A percentile compares a stretch with the other conserved stretches of the same genome.
These are phyloP conservation scores for Spilosoma lubricipeda DNA, from an alignment of 2,888 invertebrate species.

Conservation along the genomic window DNA sequence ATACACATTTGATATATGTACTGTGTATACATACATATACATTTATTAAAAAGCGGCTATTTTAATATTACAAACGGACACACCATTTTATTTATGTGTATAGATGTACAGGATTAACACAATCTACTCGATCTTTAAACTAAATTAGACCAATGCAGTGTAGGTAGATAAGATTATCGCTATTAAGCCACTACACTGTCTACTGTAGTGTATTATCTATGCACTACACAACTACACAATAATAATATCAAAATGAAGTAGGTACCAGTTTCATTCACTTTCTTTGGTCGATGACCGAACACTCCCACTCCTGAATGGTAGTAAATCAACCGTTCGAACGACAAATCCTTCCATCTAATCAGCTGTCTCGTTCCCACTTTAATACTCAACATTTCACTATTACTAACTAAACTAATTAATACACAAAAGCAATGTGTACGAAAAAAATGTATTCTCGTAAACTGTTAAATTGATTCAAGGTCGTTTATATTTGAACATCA, in stretches of 20 bases:
- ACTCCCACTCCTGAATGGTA: slow-evolving; percentile 85
- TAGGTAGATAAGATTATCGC: neutral
- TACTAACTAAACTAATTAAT: slow-evolving; percentile 43
- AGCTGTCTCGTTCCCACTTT: slow-evolving; percentile 69
- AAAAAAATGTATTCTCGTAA: slow-evolving; percentile 19
- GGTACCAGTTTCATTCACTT: slow-evolving; percentile 73
- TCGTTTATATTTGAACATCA: slow-evolving; percentile 56
- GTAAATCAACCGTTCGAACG: slow-evolving; percentile 69
- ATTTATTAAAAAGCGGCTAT: too few species aligned
- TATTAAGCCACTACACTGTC: neutral
- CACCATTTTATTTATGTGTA: too few species aligned
- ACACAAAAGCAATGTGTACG: neutral
- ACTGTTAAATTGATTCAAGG: slow-evolving; percentile 56
- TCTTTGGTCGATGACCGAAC: slow-evolving; percentile 86
- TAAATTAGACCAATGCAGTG: neutral
- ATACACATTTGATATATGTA: too few species aligned
- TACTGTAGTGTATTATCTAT: too few species aligned
- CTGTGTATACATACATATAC: too few species aligned
- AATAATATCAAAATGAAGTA: slow-evolving; percentile 41
- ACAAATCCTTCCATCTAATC: slow-evolving; percentile 64
- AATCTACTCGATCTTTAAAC: neutral
- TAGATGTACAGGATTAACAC: neutral
- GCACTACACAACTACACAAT: neutral
- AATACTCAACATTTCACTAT: slow-evolving; percentile 65
- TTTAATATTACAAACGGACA: too few species aligned